Conservation (phyloP, 2,797 vertebrate genomes). For the Mormyrus hasselquistii region DNA sequence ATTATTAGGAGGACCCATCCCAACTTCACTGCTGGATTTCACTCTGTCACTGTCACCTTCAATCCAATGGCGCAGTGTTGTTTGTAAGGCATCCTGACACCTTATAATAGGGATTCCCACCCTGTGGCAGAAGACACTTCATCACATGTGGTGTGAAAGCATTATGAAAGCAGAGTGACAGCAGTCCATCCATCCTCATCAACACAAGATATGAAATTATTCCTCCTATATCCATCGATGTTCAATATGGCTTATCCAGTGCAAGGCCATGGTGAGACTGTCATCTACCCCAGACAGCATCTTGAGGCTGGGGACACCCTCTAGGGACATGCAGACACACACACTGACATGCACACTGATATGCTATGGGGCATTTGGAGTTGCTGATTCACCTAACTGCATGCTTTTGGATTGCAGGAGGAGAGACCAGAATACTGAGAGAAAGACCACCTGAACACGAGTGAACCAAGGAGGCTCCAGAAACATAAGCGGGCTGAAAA, state of each 20-base stretch:
- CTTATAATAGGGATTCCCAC: background rate
- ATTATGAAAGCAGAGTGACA: background rate
- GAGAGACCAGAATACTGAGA: background rate
- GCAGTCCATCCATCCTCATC: background rate
- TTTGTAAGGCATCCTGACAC: background rate
- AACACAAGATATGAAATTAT: background rate
- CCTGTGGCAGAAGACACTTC: background rate
- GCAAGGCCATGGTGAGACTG: background rate
- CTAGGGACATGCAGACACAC: background rate
- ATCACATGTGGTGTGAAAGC: background rate
- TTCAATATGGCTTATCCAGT: background rate
- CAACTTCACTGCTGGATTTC: background rate
- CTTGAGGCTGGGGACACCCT: background rate
- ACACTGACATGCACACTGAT: background rate
- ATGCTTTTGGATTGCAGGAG: background rate
- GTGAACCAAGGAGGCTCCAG: background rate
- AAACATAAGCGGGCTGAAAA: background rate
- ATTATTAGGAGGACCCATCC: background rate
- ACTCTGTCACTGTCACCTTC: background rate
- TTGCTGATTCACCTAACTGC: background rate
- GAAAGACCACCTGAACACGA: background rate
- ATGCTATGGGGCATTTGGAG: background rate
- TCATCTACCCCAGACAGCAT: background rate
- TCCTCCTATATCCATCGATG: background rate
- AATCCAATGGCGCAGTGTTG: background rate